Conservation (phyloP, 2,113 vertebrate species). For the Atractosteus spatula region DNA sequence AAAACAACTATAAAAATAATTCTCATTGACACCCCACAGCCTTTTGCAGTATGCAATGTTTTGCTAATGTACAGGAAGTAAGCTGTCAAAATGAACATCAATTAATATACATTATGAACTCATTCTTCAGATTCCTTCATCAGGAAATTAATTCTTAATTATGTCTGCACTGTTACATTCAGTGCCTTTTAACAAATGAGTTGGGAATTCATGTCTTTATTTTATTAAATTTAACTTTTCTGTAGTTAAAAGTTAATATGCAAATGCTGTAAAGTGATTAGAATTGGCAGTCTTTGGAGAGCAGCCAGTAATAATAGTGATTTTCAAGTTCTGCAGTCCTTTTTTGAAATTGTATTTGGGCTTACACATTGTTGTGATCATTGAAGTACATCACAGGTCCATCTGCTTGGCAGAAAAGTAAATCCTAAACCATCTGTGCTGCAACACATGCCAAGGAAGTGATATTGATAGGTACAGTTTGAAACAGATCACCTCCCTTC, state of each 20-base stretch:
- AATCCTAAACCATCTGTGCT: slow-evolving; percentile 94
- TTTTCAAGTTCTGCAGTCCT: slow-evolving; percentile 68
- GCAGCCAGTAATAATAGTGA: slow-evolving; percentile 62
- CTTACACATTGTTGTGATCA: slow-evolving; percentile 65
- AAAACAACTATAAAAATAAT: neutral
- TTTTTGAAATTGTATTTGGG: slow-evolving; percentile 33
- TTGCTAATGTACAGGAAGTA: neutral
- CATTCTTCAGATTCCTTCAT: neutral
- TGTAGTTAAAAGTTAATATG: slow-evolving; percentile 27
- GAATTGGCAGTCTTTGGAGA: slow-evolving; percentile 26
- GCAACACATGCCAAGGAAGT: slow-evolving; percentile 80
- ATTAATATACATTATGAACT: neutral
- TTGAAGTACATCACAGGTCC: slow-evolving; percentile 87
- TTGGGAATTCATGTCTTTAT: too few species aligned
- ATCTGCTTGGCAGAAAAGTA: slow-evolving; percentile 96
- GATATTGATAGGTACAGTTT: slow-evolving; percentile 82
- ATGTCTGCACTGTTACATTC: too few species aligned
- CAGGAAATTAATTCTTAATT: neutral
- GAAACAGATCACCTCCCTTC: slow-evolving; percentile 39
- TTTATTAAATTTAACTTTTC: slow-evolving; percentile 6
- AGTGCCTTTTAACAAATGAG: too few species aligned
- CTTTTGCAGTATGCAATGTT: neutral
- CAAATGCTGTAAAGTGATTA: slow-evolving; percentile 11
- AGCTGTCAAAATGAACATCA: neutral
- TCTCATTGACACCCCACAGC: neutral